Base-by-base conservation (phyloP, 2,113 vertebrate genomes). In the Triplophysa rosa region DNA sequence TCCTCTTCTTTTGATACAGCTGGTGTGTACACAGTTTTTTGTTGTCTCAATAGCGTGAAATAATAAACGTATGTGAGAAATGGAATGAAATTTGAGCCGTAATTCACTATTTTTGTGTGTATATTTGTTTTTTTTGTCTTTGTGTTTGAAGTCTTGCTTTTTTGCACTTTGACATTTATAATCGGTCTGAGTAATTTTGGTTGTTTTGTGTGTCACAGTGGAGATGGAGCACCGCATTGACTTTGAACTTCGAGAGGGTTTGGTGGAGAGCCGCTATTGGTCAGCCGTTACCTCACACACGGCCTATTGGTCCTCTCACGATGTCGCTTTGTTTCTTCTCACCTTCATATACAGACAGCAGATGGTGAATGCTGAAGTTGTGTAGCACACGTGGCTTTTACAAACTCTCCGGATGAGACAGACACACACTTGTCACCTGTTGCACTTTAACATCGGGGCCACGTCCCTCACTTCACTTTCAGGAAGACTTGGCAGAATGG, bases 211-310 rank as follows among this genome's bases (percentile, higher is more conserved):
- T 83, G 58, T 81, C 78, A 9, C 84, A 98, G 97, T 96, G 92
- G 97, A 99, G 71, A 86, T 99, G 94, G 97, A 99, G 88, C 94
- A 95, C 77, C 95, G 98, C 81, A 93, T 99, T 6, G 98, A 99
- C 89, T 99, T 95, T 58, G 97, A 99, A 88, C 95, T 99, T 81
- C 90, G 97, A 81, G 98, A 99, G 88, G 97, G 97, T 82, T 88
- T 99, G 3, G 97, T 99, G 89, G 96, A 98, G 89, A 99, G 95
- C 88, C 94, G 97, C 81, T 99, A 98, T 80, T 99, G 97, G 98
- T 99, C 98, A 0, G 95, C 97, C 0, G 97, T 99, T 89, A 99
- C 97, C 0, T 99, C 98, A 0, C 97, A 99, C 89, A 99, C 98
- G 21, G 95, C 96, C 78, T 99, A 99, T 63, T 99, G 98, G 98